phyloP scores from a whole-genome alignment of 2,888 invertebrate species.

The Sesia bembeciformis region DNA sequence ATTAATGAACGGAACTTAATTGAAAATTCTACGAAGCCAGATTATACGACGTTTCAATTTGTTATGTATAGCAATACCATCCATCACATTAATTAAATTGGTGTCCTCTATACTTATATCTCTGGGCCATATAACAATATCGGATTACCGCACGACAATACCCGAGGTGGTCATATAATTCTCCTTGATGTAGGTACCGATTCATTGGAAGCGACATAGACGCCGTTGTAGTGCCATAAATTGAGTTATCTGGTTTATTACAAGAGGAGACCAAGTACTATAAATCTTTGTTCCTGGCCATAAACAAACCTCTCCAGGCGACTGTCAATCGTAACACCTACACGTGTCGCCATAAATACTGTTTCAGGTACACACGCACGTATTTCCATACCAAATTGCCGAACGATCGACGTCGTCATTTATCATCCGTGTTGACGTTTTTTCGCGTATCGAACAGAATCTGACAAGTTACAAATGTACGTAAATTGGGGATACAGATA shows the following conservation, averaged over 20 bases:
- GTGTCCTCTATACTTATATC: neutral
- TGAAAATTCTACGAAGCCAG: too few relatives aligned
- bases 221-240: conserved; percentile 42
- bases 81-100: neutral
- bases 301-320: conserved; percentile 41
- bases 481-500: conserved; percentile 27
- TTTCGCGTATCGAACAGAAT: conserved; percentile 34
- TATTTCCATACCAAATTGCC: conserved; percentile 37
- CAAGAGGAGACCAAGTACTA: conserved; percentile 33
- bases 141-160: neutral
- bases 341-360: conserved; percentile 26
- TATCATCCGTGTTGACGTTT: conserved; percentile 43
- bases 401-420: conserved; percentile 31
- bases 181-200: conserved; percentile 36
- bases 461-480: conserved; percentile 35
- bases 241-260: conserved; percentile 55
- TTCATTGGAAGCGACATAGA: conserved; percentile 31
- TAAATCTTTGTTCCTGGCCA: conserved; percentile 34
- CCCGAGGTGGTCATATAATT: conserved; percentile 24
- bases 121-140: neutral
- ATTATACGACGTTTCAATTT: too few relatives aligned
- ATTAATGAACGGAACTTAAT: too few relatives aligned
- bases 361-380: conserved; percentile 30
- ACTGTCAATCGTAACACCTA: conserved; percentile 39
- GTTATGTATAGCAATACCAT: neutral